A percentile compares a stretch with the other conserved stretches of the same genome.
Evolutionary conservation across 2,797 vertebrate species (phyloP).

Genomic region (Brotula barbata): DNA sequence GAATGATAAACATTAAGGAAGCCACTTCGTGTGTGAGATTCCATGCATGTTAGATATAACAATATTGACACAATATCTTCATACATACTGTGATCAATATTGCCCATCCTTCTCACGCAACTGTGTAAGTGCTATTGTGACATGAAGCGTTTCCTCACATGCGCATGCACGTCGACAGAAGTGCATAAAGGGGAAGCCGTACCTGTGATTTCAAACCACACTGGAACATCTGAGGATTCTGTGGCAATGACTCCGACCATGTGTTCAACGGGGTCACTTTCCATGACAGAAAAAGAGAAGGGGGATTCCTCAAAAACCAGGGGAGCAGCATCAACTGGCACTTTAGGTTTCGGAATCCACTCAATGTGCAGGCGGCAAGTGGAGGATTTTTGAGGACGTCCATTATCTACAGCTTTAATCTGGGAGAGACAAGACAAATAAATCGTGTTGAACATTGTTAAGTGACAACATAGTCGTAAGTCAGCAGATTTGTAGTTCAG

Average conservation of each 20-base stretch:
- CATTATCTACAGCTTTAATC: constrained; percentile 99
- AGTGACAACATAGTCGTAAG: constrained; percentile 12
- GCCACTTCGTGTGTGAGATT: too few relatives aligned
- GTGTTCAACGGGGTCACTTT: constrained; percentile 94
- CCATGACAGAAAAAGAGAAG: constrained; percentile 95
- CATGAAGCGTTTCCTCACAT: constrained; percentile 14
- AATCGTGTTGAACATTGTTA: constrained; percentile 28
- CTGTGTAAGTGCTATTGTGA: constrained; percentile 27
- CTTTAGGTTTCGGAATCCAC: constrained; percentile 90
- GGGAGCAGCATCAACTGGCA: constrained; percentile 71
- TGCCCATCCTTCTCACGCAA: constrained; percentile 8
- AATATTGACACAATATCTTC: not conserved
- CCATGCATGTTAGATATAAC: not conserved
- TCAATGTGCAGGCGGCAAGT: constrained; percentile 93
- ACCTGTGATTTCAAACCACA: constrained; percentile 99
- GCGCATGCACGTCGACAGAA: constrained; percentile 11
- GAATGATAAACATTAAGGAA: too few relatives aligned
- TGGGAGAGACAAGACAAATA: constrained; percentile 55
- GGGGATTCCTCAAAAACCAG: constrained; percentile 91
- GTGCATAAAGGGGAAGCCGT: constrained; percentile 21
- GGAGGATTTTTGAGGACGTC: constrained; percentile 94
- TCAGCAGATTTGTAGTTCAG: constrained; percentile 10
- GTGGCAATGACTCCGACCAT: constrained; percentile 95
- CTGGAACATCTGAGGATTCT: constrained; percentile 83
- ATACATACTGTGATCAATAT: not conserved